Evolutionary conservation across 2,113 vertebrate genomes (phyloP).

Genomic region (Lepus timidus): DNA sequence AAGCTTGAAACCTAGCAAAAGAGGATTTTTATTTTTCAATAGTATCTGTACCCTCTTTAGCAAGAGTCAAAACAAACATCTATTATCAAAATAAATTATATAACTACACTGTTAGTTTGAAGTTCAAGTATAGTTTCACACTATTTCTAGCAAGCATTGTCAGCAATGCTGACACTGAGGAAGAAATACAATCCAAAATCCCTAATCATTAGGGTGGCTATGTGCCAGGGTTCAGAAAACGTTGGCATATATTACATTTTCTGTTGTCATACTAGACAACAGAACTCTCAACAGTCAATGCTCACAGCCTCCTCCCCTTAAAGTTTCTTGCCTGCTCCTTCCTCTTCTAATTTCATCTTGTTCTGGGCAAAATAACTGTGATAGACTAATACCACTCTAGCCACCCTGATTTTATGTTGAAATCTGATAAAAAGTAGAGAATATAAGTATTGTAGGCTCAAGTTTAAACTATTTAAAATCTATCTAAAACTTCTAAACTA

Average conservation of each 20-base stretch:
- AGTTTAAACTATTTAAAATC: constrained; percentile 48
- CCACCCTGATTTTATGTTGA: constrained; percentile 7
- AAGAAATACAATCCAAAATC: constrained; percentile 17
- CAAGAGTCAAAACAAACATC: constrained; percentile 43
- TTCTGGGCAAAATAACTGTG: neutral
- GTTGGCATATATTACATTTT: constrained; percentile 25
- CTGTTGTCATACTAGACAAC: neutral
- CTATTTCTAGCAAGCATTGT: constrained; percentile 26
- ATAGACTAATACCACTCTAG: neutral
- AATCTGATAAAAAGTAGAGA: neutral
- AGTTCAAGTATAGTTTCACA: neutral
- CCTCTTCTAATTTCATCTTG: constrained; percentile 22
- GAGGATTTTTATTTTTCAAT: constrained; percentile 34
- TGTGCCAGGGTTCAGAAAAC: neutral
- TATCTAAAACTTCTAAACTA: neutral
- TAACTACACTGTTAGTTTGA: constrained; percentile 8
- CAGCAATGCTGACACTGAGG: neutral
- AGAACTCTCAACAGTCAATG: too few species aligned
- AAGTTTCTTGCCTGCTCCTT: neutral
- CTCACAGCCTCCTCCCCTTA: neutral
- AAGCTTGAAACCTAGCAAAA: neutral
- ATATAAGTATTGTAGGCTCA: neutral
- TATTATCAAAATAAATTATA: constrained; percentile 28
- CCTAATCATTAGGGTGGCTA: neutral
- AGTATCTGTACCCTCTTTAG: constrained; percentile 12